phyloP scores from a whole-genome alignment of 2,113 vertebrate genomes.

The Bubo scandiacus region DNA sequence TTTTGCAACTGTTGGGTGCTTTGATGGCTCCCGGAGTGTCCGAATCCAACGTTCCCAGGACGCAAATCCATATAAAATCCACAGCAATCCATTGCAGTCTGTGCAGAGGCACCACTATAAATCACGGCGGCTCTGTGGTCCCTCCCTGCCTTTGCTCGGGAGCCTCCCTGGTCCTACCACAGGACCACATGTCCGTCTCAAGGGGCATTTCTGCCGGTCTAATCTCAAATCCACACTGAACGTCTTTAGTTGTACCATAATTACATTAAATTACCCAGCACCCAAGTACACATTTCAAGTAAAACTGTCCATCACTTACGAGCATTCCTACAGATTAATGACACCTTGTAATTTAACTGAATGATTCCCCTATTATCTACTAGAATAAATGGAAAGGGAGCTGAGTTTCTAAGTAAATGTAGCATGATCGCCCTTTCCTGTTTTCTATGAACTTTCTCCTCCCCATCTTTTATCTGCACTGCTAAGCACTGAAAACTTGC shows the following conservation, averaged over 20 bases:
- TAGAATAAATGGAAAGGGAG: slow-evolving; percentile 25
- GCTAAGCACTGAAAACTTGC: not conserved
- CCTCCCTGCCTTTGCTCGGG: not conserved
- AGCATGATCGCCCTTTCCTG: slow-evolving; percentile 20
- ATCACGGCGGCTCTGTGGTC: accelerated
- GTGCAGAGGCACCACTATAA: not conserved
- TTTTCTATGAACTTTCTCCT: slow-evolving; percentile 66
- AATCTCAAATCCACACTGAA: not conserved
- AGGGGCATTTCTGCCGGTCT: not conserved
- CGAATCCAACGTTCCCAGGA: accelerated
- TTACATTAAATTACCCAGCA: not conserved
- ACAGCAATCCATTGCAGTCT: not conserved
- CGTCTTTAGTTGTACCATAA: not conserved
- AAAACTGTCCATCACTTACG: not conserved
- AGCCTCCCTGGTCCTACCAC: not conserved
- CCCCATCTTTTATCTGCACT: slow-evolving; percentile 25
- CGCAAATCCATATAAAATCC: not conserved
- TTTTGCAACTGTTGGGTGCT: not conserved
- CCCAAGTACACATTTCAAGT: not conserved
- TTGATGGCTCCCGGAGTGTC: not conserved
- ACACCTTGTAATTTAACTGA: not conserved
- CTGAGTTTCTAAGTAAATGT: slow-evolving; percentile 22
- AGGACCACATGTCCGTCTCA: accelerated
- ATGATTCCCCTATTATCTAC: not conserved
- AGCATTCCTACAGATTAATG: not conserved